Base-by-base conservation (phyloP, 2,888 invertebrate genomes). In the Arrhopalites spinosus region DNA sequence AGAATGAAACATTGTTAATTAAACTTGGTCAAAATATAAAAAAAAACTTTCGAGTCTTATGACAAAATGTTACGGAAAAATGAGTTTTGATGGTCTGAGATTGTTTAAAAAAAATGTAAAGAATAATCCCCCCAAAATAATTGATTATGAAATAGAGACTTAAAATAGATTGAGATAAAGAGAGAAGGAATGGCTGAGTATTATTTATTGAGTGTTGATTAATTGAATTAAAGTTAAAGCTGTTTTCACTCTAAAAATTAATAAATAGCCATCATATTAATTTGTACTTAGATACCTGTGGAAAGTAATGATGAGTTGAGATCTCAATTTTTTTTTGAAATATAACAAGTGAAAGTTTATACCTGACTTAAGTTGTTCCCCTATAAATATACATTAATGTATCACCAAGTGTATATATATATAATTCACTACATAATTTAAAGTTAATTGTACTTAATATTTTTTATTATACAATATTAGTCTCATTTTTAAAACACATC, bases 291-390 rank as follows among this genome's bases (percentile, higher is more conserved):
- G 64, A 64, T 64, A 64, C 64, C 64, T 64, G 64, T 64, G 64
- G 64, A 30, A 15, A 61, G 64, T 27, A 64, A 30, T 23, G 45
- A 43, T 17, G 67, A 67, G 36, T 45, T 45, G 67, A 67, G 67
- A 67, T 67, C 67, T 67, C 67, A 67, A 45, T 67, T 64, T 67
- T n/a, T n/a, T 30, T n/a, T 15, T 50, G 15, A 50, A 67, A 43
- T 67, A 45, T n/a, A n/a, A n/a, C 17, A 67, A 67, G 45, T 43
- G 20, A 67, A 67, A 30, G 43, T 67, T n/a, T 64, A 64, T 64
- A 67, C 67, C 45, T 67, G 64, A 67, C 43, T 20, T n/a, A 45
- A 20, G 45, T 67, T 67, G 67, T 67, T 67, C 45, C 67, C 67
- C 43, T 36, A 36, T 7, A 11, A 7, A 36, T 36, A 36, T n/a